These are phyloP conservation scores for Pogonus chalceus DNA, from an alignment of 1,140 invertebrate species.

Conservation along the genomic window DNA sequence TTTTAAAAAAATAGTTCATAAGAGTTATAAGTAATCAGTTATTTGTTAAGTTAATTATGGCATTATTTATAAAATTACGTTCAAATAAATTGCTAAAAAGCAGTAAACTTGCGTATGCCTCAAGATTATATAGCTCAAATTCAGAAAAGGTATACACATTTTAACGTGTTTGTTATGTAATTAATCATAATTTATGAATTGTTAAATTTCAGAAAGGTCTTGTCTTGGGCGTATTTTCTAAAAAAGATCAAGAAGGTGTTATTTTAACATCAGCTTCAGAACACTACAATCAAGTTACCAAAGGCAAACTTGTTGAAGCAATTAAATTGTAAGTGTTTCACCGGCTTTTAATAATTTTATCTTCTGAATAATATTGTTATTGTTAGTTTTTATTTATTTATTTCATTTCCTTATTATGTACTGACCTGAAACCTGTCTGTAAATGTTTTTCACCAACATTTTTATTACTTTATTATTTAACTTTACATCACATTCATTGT, in stretches of 20 bases:
- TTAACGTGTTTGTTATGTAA: background rate
- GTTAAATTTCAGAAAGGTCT: conserved; percentile 39
- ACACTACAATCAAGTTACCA: conserved; percentile 38
- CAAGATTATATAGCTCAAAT: background rate
- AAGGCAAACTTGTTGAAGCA: conserved; percentile 39
- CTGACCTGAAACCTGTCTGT: too few species aligned
- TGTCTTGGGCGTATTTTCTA: conserved; percentile 45
- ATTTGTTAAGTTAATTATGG: background rate
- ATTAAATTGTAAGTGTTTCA: conserved; percentile 43
- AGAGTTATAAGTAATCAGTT: too few species aligned
- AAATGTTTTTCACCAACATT: conserved; percentile 14
- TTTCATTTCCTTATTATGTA: too few species aligned
- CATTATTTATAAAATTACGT: background rate
- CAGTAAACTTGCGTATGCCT: background rate
- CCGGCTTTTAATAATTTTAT: too few species aligned
- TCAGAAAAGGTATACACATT: background rate
- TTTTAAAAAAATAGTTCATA: too few species aligned
- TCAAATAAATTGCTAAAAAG: background rate
- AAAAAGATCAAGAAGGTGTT: conserved; percentile 35
- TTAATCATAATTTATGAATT: conserved; percentile 1
- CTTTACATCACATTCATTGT: conserved; percentile 17
- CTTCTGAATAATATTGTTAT: too few species aligned
- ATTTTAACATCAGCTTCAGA: conserved; percentile 41
- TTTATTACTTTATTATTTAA: conserved; percentile 15
- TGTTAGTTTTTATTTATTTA: too few species aligned